Evolutionary conservation across 2,797 vertebrate genomes (phyloP).

Genomic region (Novumbra hubbsi): DNA sequence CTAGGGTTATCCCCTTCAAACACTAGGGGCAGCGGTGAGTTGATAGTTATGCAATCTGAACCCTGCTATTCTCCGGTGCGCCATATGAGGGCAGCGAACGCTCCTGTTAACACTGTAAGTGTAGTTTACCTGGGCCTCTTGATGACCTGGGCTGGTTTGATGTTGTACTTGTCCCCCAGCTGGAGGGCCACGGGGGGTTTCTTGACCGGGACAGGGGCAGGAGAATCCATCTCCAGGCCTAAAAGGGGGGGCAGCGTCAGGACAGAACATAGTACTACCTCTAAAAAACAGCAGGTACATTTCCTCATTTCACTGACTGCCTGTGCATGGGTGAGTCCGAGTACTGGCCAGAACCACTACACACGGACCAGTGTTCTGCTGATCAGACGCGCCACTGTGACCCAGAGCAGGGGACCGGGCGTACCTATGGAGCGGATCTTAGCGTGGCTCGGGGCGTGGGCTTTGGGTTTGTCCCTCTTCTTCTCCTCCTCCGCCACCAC

Average conservation of each 20-base stretch:
- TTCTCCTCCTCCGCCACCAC: constrained; percentile 80
- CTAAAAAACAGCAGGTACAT: neutral
- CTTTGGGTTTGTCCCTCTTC: constrained; percentile 91
- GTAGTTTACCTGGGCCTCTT: constrained; percentile 84
- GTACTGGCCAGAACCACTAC: neutral
- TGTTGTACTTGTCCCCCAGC: constrained; percentile 89
- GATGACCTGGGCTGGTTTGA: constrained; percentile 86
- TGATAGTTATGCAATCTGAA: neutral
- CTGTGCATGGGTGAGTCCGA: neutral
- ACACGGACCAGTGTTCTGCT: neutral
- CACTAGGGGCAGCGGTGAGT: constrained; percentile 1
- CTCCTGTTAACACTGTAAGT: neutral
- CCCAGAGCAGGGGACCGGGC: neutral
- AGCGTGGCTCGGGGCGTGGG: constrained; percentile 89
- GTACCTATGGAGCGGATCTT: constrained; percentile 94
- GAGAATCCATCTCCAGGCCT: constrained; percentile 89
- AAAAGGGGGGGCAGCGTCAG: neutral
- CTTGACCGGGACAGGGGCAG: constrained; percentile 77
- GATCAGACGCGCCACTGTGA: neutral
- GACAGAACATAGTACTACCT: neutral
- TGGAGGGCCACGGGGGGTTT: constrained; percentile 74
- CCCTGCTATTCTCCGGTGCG: neutral
- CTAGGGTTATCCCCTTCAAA: no score
- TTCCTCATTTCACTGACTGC: neutral
- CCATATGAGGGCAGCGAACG: constrained; percentile 10